These are phyloP conservation scores for Tauraco hartlaubi DNA, from an alignment of 2,797 vertebrate genomes.

Conservation along the genomic window DNA sequence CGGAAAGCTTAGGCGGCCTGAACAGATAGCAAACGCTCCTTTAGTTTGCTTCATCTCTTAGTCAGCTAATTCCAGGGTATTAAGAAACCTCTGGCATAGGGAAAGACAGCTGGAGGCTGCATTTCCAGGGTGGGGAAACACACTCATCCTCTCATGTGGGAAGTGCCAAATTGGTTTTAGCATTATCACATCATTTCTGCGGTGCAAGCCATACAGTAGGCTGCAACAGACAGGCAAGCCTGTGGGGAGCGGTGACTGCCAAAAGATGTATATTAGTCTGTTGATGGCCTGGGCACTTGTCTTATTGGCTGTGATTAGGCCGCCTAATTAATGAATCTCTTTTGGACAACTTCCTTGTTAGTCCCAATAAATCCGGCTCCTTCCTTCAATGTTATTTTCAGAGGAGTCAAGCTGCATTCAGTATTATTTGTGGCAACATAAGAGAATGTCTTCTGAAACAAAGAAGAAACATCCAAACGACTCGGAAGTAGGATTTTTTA, in stretches of 20 bases:
- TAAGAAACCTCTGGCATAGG: constrained; percentile 40
- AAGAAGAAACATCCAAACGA: background rate
- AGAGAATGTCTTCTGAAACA: background rate
- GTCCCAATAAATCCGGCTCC: background rate
- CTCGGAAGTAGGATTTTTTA: background rate
- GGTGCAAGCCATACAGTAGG: constrained; percentile 10
- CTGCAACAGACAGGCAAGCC: constrained; percentile 44
- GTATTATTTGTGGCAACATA: background rate
- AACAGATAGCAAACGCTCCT: constrained; percentile 37
- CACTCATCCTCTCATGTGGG: background rate
- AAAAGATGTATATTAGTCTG: constrained; percentile 34
- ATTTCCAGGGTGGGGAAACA: constrained; percentile 42
- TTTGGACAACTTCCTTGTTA: constrained; percentile 58
- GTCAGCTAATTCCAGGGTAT: constrained; percentile 54
- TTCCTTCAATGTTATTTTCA: background rate
- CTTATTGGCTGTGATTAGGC: constrained; percentile 49
- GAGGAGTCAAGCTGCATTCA: constrained; percentile 1
- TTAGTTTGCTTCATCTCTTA: constrained; percentile 50
- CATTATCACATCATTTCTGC: constrained; percentile 44
- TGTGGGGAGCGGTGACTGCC: constrained; percentile 41
- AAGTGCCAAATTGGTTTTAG: constrained; percentile 54
- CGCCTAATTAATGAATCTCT: constrained; percentile 49
- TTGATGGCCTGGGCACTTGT: constrained; percentile 2
- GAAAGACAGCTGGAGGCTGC: constrained; percentile 50
- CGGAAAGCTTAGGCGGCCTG: background rate